Evolutionary conservation across 2,113 vertebrate genomes (phyloP), one percentile per base, ranked within the genome.

Genomic region (Centropus unirufus): DNA sequence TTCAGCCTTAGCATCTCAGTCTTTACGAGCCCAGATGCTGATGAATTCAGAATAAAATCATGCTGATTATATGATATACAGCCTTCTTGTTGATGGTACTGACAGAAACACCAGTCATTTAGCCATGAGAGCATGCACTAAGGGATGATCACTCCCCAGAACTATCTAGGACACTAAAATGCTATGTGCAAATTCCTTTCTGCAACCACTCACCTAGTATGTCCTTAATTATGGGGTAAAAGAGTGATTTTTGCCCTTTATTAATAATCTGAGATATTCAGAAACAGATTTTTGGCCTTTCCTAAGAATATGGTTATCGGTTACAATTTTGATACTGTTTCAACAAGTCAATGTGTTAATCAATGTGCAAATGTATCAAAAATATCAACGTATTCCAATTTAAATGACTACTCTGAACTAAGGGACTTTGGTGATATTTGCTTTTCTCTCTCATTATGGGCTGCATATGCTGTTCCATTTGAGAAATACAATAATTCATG

Each of bases 1-100:
- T 75, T 90, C 92, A 88, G 42, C 76, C 85, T 77, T 63, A 91
- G 68, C 90, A 88, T 73, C 92, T 94, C 92, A 36, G 46, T 18
- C 66, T 75, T 51, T 40, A 68, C 49, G 72, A 74, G 84, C 47
- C 80, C 67, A 91, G 92, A 95, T 73, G 84, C 72, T 90, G 78
- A 63, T 47, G 79, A 93, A 46, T 67, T 84, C 44, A 16, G 40
- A 85, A 49, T 14, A 76, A 64, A 55, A 42, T 40, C 2, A 1
- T 0, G 0, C 14, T 62, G 83, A 16, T 1, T 39, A 52, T 8
- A 36, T 3, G 20, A 75, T 34, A 47, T 23, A 13, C 51, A 69
- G 63, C 46, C 66, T 54, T 68, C 18, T 39, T 75, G 29, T 4
- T 49, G 80, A 64, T 0, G 39, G 34, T 63, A 36, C 72, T 0